A percentile compares a stretch with the other conserved stretches of the same genome.
Evolutionary conservation across 2,113 vertebrate genomes (phyloP).

Genomic region (Zosterops hypoxanthus): DNA sequence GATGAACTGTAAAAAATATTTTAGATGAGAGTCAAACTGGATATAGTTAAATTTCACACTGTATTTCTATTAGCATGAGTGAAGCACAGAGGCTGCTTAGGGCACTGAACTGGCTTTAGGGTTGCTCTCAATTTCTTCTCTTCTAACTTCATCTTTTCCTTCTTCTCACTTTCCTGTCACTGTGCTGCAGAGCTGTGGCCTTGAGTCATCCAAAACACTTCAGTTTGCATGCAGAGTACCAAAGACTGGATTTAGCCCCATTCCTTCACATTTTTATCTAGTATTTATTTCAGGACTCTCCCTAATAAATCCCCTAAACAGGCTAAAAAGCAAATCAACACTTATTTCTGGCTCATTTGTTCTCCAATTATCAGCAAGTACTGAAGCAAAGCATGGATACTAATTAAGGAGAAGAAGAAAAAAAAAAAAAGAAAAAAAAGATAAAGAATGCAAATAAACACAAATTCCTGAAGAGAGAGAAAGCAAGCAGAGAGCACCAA

Average conservation of each 20-base stretch:
- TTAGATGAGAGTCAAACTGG: neutral
- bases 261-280: neutral
- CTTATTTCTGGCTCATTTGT: neutral
- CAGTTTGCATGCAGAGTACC: neutral
- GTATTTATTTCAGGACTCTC: neutral
- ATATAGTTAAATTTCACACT: neutral
- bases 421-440: neutral
- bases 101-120: neutral
- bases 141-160: neutral
- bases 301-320: neutral
- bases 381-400: neutral
- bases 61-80: neutral
- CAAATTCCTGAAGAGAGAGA: neutral
- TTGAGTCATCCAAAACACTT: neutral
- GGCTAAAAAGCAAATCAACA: neutral
- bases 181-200: neutral
- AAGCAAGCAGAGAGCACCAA: neutral
- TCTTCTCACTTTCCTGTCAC: neutral
- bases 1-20: neutral
- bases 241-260: neutral
- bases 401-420: fast-evolving
- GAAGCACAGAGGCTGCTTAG: neutral
- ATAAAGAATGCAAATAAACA: neutral
- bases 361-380: neutral
- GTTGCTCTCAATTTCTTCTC: neutral